These are phyloP conservation scores for Drosophila mojavensis DNA, from an alignment of 1,140 invertebrate species.

Conservation along the genomic window DNA sequence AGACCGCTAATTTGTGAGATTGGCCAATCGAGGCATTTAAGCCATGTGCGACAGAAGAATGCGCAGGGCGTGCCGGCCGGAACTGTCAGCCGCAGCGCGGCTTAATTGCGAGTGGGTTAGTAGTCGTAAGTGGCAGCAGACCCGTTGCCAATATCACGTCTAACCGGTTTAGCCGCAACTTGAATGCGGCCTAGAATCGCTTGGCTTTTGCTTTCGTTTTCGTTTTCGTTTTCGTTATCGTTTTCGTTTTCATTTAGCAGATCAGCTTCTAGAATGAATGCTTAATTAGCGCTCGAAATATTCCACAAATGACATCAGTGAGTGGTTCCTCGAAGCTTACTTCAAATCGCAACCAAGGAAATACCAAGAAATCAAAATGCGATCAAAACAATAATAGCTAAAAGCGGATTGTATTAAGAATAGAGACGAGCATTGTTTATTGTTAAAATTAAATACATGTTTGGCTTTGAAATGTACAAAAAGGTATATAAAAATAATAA, in stretches of 20 bases:
- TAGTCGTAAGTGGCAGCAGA: conserved; percentile 29
- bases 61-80: conserved; percentile 54
- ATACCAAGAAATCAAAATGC: neutral
- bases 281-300: conserved; percentile 49
- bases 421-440: neutral
- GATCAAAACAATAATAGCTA: neutral
- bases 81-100: conserved; percentile 12
- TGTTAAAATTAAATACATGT: too few species aligned
- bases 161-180: conserved; percentile 57
- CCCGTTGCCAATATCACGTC: conserved; percentile 29
- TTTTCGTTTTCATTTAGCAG: conserved; percentile 64
- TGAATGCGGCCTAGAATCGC: conserved; percentile 46
- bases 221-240: conserved; percentile 66
- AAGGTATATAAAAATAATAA: too few species aligned
- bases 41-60: conserved; percentile 3
- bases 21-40: conserved; percentile 14
- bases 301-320: conserved; percentile 45
- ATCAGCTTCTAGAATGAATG: conserved; percentile 23
- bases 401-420: neutral
- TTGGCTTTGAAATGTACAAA: too few species aligned
- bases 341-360: conserved; percentile 17
- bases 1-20: conserved; percentile 35
- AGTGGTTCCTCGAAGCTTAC: conserved; percentile 17
- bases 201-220: conserved; percentile 45
- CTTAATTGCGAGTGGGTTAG: conserved; percentile 57